phyloP scores from a whole-genome alignment of 2,888 invertebrate genomes.

The Sarcophaga variegata region DNA sequence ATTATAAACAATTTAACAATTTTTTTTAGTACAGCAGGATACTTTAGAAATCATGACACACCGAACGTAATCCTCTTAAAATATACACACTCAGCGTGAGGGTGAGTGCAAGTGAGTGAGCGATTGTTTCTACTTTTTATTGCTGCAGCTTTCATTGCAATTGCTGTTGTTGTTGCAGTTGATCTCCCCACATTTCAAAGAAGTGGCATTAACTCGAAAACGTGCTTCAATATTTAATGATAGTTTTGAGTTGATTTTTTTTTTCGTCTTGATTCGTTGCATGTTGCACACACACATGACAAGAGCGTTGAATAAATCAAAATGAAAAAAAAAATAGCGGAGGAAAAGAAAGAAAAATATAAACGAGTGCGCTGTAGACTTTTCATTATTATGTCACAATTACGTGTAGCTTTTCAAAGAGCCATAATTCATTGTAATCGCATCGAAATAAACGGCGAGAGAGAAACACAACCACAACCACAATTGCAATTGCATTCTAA shows the following conservation, averaged over 20 bases:
- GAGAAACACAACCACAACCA: not conserved
- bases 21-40: not conserved
- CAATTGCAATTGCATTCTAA: not conserved
- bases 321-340: not conserved
- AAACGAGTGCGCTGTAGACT: constrained; percentile 58
- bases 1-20: constrained; percentile 9
- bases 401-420: constrained; percentile 67
- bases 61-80: constrained; percentile 14
- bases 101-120: not conserved
- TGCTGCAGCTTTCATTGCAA: not conserved
- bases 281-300: not conserved
- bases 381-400: constrained; percentile 68
- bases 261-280: not conserved
- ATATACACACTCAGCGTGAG: not conserved
- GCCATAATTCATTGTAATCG: constrained; percentile 64
- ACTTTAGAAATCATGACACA: constrained; percentile 9
- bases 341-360: constrained; percentile 15
- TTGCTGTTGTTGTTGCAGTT: not conserved
- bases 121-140: not conserved
- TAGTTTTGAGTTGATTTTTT: constrained; percentile 31
- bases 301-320: constrained; percentile 31
- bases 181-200: constrained; percentile 20
- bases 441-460: not conserved
- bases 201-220: constrained; percentile 58
- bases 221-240: constrained; percentile 66